phyloP scores from a whole-genome alignment of 2,888 invertebrate species.

The Rapana venosa region DNA sequence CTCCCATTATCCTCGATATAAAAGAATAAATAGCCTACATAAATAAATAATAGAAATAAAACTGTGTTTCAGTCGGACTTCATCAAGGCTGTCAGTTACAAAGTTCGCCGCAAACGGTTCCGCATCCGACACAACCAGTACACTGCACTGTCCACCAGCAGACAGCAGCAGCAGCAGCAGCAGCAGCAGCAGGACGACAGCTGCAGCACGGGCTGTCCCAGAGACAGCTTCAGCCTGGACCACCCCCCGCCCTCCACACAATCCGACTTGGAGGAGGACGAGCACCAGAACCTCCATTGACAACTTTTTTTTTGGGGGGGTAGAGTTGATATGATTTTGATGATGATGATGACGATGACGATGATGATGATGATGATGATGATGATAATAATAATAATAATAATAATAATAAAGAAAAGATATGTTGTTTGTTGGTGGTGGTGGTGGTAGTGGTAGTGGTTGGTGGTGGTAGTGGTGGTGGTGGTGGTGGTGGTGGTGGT shows the following conservation, averaged over 20 bases:
- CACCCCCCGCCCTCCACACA: background rate
- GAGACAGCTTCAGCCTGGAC: background rate
- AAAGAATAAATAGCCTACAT: too few relatives aligned
- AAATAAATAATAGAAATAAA: background rate
- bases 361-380: background rate
- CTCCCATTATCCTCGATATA: too few relatives aligned
- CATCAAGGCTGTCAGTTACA: conserved; percentile 16
- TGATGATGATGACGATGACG: conserved; percentile 13
- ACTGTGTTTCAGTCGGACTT: conserved; percentile 13
- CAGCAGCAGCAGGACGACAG: too few relatives aligned
- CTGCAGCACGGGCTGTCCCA: background rate
- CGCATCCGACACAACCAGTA: background rate
- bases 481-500: too few relatives aligned
- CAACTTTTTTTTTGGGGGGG: too few relatives aligned
- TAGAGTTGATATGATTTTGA: background rate
- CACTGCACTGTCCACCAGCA: background rate
- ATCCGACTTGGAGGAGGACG: background rate
- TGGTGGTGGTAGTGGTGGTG: too few relatives aligned
- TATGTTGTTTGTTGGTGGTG: too few relatives aligned
- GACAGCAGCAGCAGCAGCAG: background rate
- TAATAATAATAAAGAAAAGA: too few relatives aligned
- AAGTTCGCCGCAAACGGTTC: conserved; percentile 21
- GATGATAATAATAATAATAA: too few relatives aligned
- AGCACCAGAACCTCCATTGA: background rate
- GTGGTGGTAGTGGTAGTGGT: too few relatives aligned